These are phyloP conservation scores for Brachyalestes nurse DNA, from an alignment of 2,797 vertebrate species.

Conservation along the genomic window DNA sequence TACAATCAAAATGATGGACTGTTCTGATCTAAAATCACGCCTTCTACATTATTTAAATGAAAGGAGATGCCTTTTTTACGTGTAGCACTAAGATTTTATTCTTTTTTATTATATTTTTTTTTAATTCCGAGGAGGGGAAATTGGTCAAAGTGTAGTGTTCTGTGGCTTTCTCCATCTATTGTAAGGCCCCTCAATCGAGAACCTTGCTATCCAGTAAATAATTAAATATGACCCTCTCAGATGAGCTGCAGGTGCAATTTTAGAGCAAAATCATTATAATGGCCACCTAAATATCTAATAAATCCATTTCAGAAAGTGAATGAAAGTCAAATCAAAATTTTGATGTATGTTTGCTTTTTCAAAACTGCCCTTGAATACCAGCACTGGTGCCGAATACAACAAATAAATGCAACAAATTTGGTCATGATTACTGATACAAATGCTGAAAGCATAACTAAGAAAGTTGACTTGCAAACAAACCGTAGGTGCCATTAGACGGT, in stretches of 20 bases:
- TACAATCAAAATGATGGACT: neutral
- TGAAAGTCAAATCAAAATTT: neutral
- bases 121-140: neutral
- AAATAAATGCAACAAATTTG: neutral
- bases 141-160: neutral
- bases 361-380: neutral
- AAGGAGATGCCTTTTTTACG: neutral
- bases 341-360: neutral
- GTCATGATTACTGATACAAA: neutral
- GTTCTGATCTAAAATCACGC: neutral
- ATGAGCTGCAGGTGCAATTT: constrained; percentile 1
- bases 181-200: neutral
- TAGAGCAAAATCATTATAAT: constrained; percentile 2
- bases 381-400: neutral
- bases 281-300: neutral
- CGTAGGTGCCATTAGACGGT: constrained; percentile 11
- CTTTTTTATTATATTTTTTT: neutral
- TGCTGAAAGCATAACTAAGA: neutral
- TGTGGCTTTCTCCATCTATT: neutral
- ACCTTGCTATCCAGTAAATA: neutral
- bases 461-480: neutral
- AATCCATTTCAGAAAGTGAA: neutral
- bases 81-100: neutral
- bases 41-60: neutral
- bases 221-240: constrained; percentile 8